phyloP scores from a whole-genome alignment of 2,113 vertebrate genomes.

The Halcyon malimbica region DNA sequence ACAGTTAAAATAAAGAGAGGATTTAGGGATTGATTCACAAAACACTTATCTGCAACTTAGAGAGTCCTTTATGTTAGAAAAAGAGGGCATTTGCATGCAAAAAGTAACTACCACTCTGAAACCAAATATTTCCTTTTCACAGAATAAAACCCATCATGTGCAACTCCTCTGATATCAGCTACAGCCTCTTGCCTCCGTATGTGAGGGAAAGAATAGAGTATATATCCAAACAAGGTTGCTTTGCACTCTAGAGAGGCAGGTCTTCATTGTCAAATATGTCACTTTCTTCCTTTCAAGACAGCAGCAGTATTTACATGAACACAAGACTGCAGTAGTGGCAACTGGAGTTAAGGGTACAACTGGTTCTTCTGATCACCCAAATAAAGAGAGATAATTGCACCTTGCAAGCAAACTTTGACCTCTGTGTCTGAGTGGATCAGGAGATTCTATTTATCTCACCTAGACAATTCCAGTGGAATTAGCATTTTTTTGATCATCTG shows the following conservation, averaged over 20 bases:
- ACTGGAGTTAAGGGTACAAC: background rate
- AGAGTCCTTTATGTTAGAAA: slow-evolving; percentile 27
- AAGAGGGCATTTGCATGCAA: slow-evolving; percentile 59
- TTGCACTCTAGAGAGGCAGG: background rate
- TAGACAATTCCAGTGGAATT: background rate
- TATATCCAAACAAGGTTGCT: background rate
- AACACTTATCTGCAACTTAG: slow-evolving; percentile 34
- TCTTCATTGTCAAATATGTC: background rate
- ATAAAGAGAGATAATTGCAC: background rate
- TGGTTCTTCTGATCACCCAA: background rate
- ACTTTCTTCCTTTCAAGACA: background rate
- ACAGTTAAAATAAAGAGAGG: slow-evolving; percentile 14
- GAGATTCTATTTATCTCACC: background rate
- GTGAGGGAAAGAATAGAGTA: background rate
- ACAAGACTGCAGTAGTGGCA: background rate
- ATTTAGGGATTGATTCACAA: background rate
- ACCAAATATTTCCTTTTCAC: slow-evolving; percentile 26
- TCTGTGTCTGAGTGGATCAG: background rate
- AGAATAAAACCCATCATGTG: slow-evolving; percentile 50
- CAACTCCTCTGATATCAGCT: slow-evolving; percentile 5
- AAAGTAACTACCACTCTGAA: slow-evolving; percentile 42
- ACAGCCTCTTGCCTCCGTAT: background rate
- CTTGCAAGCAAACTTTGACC: background rate
- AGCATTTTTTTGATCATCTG: background rate
- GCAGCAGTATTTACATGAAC: background rate